phyloP scores from a whole-genome alignment of 2,113 vertebrate species.

The Catharus bicknelli region DNA sequence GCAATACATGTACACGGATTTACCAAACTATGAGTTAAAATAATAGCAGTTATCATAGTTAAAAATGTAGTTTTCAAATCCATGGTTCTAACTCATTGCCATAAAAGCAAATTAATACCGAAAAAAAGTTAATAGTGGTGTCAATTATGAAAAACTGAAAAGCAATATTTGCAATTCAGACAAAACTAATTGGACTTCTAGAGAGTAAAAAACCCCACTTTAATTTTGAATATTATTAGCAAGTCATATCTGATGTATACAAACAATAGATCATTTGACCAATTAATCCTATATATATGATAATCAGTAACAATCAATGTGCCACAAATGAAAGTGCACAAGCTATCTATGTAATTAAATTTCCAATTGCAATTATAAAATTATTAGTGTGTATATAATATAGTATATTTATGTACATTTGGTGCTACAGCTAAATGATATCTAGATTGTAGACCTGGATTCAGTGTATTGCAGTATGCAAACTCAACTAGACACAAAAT shows the following conservation, averaged over 20 bases:
- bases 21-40: not conserved
- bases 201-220: not conserved
- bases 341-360: not conserved
- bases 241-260: not conserved
- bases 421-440: not conserved
- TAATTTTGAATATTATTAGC: not conserved
- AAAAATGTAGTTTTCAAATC: not conserved
- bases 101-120: not conserved
- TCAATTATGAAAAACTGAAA: not conserved
- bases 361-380: not conserved
- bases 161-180: not conserved
- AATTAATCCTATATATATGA: not conserved
- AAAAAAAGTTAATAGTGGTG: not conserved
- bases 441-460: not conserved
- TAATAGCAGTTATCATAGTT: not conserved
- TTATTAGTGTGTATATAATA: not conserved
- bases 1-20: not conserved
- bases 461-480: not conserved
- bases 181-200: not conserved
- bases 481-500: not conserved
- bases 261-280: not conserved
- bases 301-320: not conserved
- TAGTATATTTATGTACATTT: not conserved
- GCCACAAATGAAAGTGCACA: not conserved
- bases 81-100: not conserved